Conservation (phyloP, 1,140 invertebrate genomes). For the Drosophila triauraria region DNA sequence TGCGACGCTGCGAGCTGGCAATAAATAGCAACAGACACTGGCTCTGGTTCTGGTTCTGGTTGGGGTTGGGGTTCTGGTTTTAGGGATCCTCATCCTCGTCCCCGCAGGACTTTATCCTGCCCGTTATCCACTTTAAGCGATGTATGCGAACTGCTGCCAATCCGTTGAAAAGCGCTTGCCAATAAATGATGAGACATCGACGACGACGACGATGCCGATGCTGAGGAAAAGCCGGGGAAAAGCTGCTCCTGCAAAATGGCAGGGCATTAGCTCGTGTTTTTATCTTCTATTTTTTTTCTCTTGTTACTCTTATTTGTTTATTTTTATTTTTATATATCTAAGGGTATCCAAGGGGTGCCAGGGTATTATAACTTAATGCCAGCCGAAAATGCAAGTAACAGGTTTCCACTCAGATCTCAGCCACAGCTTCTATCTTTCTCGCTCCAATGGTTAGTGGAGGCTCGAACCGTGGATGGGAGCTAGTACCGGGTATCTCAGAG, state of each 20-base stretch:
- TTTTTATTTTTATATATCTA: neutral
- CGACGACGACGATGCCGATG: slow-evolving; percentile 1
- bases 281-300: neutral
- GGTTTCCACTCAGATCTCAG: neutral
- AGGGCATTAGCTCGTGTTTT: slow-evolving; percentile 68
- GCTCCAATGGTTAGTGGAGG: neutral
- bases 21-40: slow-evolving; percentile 73
- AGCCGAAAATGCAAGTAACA: neutral
- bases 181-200: slow-evolving; percentile 80
- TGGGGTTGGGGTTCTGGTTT: slow-evolving; percentile 31
- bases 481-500: neutral
- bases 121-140: slow-evolving; percentile 55
- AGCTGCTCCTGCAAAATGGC: slow-evolving; percentile 29
- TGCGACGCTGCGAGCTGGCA: slow-evolving; percentile 68
- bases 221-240: slow-evolving; percentile 15
- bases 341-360: neutral
- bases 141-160: slow-evolving; percentile 63
- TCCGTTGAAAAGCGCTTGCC: slow-evolving; percentile 81
- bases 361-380: too few species aligned
- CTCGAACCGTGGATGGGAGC: neutral
- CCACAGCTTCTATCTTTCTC: neutral
- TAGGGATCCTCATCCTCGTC: slow-evolving; percentile 4
- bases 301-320: slow-evolving; percentile 2
- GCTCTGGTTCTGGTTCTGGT: slow-evolving; percentile 11
- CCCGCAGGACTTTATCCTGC: slow-evolving; percentile 11